These are phyloP conservation scores for Eulemur rubriventer DNA, from an alignment of 2,797 vertebrate species.

Conservation along the genomic window DNA sequence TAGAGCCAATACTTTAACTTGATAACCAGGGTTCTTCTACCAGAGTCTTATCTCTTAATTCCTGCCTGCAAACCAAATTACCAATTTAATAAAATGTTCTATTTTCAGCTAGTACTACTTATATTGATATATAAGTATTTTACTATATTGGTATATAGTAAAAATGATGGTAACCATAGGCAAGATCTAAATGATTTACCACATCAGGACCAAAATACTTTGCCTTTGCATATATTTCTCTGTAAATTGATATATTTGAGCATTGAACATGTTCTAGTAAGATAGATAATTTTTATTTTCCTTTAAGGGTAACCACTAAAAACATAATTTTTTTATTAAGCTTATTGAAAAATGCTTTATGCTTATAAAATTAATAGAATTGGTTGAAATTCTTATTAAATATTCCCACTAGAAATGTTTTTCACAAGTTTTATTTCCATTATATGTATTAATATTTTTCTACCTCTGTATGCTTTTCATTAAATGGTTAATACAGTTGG, in stretches of 20 bases:
- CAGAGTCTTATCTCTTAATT: neutral
- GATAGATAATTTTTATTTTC: conserved; percentile 7
- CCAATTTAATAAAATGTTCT: conserved; percentile 33
- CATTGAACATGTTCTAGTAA: neutral
- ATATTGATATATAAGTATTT: neutral
- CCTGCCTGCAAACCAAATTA: neutral
- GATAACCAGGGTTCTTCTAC: neutral
- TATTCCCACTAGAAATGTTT: conserved; percentile 6
- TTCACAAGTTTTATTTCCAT: neutral
- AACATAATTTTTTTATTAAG: conserved; percentile 14
- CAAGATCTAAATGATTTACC: neutral
- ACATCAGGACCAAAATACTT: neutral
- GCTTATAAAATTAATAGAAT: conserved; percentile 5
- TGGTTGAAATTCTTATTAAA: neutral
- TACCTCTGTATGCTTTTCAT: conserved; percentile 4
- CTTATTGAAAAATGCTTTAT: conserved; percentile 28
- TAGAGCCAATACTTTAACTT: neutral
- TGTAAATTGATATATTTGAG: neutral
- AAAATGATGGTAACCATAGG: neutral
- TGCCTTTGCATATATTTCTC: conserved; percentile 1
- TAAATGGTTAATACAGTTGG: neutral
- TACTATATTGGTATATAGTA: neutral
- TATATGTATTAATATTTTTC: conserved; percentile 10
- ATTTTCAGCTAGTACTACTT: neutral
- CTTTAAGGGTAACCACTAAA: neutral